Evolutionary conservation across 2,888 invertebrate genomes (phyloP), one percentile per base, ranked within the genome.

Genomic region (Sicus ferrugineus): DNA sequence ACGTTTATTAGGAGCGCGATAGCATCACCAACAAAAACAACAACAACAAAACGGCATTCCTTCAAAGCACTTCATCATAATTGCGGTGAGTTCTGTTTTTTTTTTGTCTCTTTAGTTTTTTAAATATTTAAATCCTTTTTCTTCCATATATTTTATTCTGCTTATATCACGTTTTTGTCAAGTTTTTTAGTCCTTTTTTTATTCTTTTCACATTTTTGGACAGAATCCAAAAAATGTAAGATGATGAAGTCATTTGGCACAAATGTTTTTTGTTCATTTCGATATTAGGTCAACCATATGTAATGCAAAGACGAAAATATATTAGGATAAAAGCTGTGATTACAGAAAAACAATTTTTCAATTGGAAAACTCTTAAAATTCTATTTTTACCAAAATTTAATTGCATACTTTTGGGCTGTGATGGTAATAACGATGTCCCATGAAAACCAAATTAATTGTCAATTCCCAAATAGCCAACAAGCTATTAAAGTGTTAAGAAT

Each of bases 1-100:
- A 46, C 46, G 38, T 7, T n/a, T n/a, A n/a, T n/a, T n/a, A n/a
- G n/a, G n/a, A n/a, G n/a, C 16, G 6, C 26, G 5, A 23, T 23
- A 21, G 6, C 26, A 46, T 26, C 11, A 11, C 6, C 46, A 42
- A 7, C 42, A 62, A 46, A 19, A 31, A 38, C 59, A 62, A 46
- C 42, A 59, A 38, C 59, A 54, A 11, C 28, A 54, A 28, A 21
- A 54, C 54, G 54, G 54, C 23, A 28, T 54, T 28, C 23, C 54
- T 28, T 28, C 23, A 23, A 6, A 28, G 28, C 14, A 23, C 26
- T 11, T 54, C 54, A 54, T 54, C 26, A 28, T 54, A 54, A 54
- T 59, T 26, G 67, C 48, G 67, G 67, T 67, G 59, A 67, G 67
- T 58, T 28, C 23, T 28, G 11, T 42, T 42, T 9, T 7, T 3